Conservation (phyloP, 2,888 invertebrate genomes). For the Cataglyphis rosenhaueri region DNA sequence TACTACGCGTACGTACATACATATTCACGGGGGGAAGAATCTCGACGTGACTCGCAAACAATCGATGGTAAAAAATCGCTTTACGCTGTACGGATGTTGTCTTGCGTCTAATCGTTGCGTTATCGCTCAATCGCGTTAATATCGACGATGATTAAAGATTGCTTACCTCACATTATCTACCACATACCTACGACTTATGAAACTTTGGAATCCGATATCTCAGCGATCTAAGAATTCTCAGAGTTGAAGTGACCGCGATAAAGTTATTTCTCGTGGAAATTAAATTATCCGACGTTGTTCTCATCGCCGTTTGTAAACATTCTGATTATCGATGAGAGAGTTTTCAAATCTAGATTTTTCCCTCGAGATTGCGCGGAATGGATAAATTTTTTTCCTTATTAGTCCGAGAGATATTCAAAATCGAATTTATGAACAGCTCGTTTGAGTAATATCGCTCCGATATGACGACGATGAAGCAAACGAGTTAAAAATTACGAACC, state of each 20-base stretch:
- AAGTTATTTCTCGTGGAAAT: constrained; percentile 26
- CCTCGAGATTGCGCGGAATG: neutral
- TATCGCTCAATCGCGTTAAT: constrained; percentile 34
- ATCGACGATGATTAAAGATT: constrained; percentile 25
- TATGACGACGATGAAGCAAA: neutral
- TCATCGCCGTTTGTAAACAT: constrained; percentile 16
- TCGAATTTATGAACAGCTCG: constrained; percentile 18
- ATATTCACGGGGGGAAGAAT: neutral
- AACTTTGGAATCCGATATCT: constrained; percentile 3
- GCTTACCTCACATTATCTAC: neutral
- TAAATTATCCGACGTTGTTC: constrained; percentile 33
- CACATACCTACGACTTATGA: neutral
- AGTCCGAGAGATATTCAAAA: neutral
- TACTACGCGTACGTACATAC: constrained; percentile 3
- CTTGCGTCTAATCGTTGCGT: neutral
- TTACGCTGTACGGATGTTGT: neutral
- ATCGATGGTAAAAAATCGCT: neutral
- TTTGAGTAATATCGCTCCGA: neutral
- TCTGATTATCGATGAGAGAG: constrained; percentile 7
- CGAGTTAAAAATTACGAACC: constrained; percentile 11
- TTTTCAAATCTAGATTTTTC: constrained; percentile 32
- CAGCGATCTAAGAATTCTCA: constrained; percentile 24
- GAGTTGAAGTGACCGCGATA: constrained; percentile 13
- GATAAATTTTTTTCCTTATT: constrained; percentile 14
- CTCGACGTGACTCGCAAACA: neutral